A percentile compares a stretch with the other conserved stretches of the same genome.
Evolutionary conservation across 2,113 vertebrate genomes (phyloP).

Genomic region (Ploceus nigricollis): DNA sequence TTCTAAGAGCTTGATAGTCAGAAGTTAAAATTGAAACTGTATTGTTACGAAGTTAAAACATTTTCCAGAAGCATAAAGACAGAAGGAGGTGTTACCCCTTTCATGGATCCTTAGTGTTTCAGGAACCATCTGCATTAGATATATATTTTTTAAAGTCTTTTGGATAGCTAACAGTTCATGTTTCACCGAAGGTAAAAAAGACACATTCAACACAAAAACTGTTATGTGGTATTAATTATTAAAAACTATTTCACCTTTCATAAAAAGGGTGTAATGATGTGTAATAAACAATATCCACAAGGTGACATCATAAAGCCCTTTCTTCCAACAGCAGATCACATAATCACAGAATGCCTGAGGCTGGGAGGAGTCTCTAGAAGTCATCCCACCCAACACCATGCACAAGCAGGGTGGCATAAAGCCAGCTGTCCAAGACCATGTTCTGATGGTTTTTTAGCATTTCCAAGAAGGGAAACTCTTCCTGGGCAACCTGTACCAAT

Average conservation of each 20-base stretch:
- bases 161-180: neutral
- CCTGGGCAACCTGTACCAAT: neutral
- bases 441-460: fast-evolving
- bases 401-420: neutral
- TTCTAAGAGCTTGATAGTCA: neutral
- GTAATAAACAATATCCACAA: neutral
- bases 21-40: neutral
- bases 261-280: too few relatives aligned
- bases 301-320: neutral
- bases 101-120: neutral
- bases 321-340: neutral
- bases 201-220: neutral
- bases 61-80: neutral
- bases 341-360: neutral
- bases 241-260: neutral
- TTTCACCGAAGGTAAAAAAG: neutral
- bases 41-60: neutral
- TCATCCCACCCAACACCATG: neutral
- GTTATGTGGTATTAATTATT: neutral
- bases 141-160: neutral
- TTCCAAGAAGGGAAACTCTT: neutral
- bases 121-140: neutral
- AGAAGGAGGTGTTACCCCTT: neutral
- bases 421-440: fast-evolving
- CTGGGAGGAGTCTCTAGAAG: neutral